phyloP scores from a whole-genome alignment of 2,888 invertebrate species.

The Dichetophora obliterata region DNA sequence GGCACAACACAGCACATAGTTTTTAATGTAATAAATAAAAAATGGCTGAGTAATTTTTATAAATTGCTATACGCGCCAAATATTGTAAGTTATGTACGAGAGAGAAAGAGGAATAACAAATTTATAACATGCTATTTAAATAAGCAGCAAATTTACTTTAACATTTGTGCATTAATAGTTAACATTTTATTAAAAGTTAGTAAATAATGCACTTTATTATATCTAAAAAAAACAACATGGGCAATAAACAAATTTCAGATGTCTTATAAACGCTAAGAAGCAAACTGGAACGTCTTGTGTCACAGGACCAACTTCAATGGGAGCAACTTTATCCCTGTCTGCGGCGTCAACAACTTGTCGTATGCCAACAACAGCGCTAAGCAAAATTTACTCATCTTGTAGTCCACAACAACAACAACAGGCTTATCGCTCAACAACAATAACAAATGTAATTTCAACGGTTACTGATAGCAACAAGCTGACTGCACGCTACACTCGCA shows the following conservation, averaged over 20 bases:
- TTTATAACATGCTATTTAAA: too few relatives aligned
- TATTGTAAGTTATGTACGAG: too few relatives aligned
- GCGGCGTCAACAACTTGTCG: slow-evolving; percentile 45
- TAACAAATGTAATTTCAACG: slow-evolving; percentile 34
- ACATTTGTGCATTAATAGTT: too few relatives aligned
- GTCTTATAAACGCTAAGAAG: slow-evolving; percentile 18
- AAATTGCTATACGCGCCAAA: too few relatives aligned
- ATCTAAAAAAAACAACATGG: slow-evolving; percentile 5
- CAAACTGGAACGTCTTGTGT: slow-evolving; percentile 4
- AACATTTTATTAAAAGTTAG: background rate
- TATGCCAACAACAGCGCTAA: slow-evolving; percentile 40
- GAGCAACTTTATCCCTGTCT: slow-evolving; percentile 40
- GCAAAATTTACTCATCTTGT: slow-evolving; percentile 38
- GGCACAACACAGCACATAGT: too few relatives aligned
- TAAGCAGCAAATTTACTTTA: too few relatives aligned
- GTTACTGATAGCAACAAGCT: slow-evolving; percentile 54
- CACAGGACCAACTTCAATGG: slow-evolving; percentile 27
- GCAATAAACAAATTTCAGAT: slow-evolving; percentile 32
- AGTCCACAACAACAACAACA: slow-evolving; percentile 46
- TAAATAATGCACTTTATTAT: background rate
- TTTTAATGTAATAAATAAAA: too few relatives aligned
- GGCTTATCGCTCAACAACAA: slow-evolving; percentile 47
- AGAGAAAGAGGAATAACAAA: too few relatives aligned
- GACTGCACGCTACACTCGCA: slow-evolving; percentile 72
- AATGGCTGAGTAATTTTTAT: too few relatives aligned